Evolutionary conservation across 2,113 vertebrate genomes (phyloP).

Genomic region (Hiodon alosoides): DNA sequence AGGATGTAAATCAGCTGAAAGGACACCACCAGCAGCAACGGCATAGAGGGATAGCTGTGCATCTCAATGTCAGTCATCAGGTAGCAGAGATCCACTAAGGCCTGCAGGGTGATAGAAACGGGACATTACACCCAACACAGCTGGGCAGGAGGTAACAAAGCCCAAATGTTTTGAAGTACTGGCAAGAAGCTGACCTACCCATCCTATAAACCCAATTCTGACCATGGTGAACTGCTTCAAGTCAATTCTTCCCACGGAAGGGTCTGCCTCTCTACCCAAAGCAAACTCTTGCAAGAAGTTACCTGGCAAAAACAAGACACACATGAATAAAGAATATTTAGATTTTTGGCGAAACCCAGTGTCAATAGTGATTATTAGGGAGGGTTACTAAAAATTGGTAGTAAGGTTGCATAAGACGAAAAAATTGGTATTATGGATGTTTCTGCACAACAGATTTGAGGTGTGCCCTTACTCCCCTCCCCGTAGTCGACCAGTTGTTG

Average conservation of each 20-base stretch:
- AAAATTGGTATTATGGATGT: neutral
- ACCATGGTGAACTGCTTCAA: conserved; percentile 43
- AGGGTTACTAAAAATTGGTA: neutral
- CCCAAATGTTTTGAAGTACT: neutral
- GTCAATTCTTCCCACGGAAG: conserved; percentile 34
- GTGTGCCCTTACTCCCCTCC: neutral
- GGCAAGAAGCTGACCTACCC: conserved; percentile 29
- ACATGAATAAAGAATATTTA: neutral
- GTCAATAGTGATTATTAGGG: neutral
- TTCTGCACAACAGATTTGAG: neutral
- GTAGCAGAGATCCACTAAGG: conserved; percentile 30
- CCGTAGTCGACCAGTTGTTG: conserved; percentile 19
- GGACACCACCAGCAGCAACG: conserved; percentile 27
- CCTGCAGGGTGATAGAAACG: conserved; percentile 22
- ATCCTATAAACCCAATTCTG: conserved; percentile 42
- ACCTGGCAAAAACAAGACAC: neutral
- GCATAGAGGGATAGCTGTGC: conserved; percentile 12
- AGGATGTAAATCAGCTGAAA: conserved; percentile 42
- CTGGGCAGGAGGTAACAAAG: neutral
- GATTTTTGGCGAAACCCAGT: neutral
- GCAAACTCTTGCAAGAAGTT: conserved; percentile 32
- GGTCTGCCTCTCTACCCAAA: conserved; percentile 34
- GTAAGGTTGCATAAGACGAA: neutral
- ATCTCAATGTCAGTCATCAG: conserved; percentile 34
- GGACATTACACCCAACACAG: neutral